These are phyloP conservation scores for Apantesis nais DNA, from an alignment of 2,888 invertebrate genomes.

Conservation along the genomic window DNA sequence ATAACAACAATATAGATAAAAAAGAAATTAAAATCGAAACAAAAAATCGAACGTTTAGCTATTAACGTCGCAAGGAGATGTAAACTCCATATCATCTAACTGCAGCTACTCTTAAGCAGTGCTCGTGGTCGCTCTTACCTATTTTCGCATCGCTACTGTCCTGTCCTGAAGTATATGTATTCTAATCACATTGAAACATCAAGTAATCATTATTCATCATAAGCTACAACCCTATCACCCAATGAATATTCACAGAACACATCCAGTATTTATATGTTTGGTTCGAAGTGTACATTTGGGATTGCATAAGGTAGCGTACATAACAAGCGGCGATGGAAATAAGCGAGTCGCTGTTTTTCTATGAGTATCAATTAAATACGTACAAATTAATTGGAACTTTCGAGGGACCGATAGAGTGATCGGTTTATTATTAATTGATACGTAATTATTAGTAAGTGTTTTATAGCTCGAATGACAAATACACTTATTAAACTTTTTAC, in stretches of 20 bases:
- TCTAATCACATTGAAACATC: not conserved
- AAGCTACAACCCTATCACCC: constrained; percentile 42
- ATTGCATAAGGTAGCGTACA: constrained; percentile 54
- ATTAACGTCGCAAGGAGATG: not conserved
- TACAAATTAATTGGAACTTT: constrained; percentile 39
- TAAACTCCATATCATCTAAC: not conserved
- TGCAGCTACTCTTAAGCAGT: not conserved
- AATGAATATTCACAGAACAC: constrained; percentile 65
- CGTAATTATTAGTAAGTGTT: constrained; percentile 32
- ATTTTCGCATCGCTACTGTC: not conserved
- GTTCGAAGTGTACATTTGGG: constrained; percentile 52
- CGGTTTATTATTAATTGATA: constrained; percentile 22
- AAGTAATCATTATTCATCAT: constrained; percentile 13
- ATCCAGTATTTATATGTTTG: constrained; percentile 68
- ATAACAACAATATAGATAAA: too few species aligned
- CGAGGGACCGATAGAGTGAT: constrained; percentile 19
- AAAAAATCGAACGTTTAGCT: too few species aligned
- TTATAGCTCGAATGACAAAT: too few species aligned
- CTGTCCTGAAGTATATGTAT: not conserved
- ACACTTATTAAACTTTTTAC: too few species aligned
- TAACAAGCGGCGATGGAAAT: constrained; percentile 57
- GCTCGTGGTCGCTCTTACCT: not conserved
- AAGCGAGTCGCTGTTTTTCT: constrained; percentile 40
- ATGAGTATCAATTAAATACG: constrained; percentile 39
- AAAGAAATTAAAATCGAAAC: too few species aligned